Conservation (phyloP, 2,113 vertebrate species). For the Panthera uncia region DNA sequence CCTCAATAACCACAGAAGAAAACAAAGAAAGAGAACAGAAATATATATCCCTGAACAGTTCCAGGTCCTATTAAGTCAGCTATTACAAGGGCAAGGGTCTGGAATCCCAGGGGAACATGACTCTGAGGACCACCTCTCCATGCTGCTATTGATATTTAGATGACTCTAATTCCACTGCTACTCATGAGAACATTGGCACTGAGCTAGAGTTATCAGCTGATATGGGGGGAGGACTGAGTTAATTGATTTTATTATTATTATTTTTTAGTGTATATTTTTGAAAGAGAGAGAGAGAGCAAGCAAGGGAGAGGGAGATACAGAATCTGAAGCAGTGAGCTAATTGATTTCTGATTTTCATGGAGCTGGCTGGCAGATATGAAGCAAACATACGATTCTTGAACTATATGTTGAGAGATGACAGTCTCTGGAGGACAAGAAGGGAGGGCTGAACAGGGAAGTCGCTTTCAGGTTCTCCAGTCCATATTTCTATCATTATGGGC, state of each 20-base stretch:
- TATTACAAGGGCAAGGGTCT: neutral
- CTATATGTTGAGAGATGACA: neutral
- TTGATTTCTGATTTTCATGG: constrained; percentile 27
- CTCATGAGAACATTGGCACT: neutral
- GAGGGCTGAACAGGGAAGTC: neutral
- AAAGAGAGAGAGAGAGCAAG: too few relatives aligned
- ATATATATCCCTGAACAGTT: neutral
- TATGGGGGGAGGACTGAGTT: neutral
- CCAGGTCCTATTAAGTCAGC: neutral
- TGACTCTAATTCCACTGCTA: neutral
- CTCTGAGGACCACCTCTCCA: neutral
- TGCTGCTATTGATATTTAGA: neutral
- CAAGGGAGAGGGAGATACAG: too few relatives aligned
- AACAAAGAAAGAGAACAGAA: neutral
- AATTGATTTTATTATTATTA: neutral
- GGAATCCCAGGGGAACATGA: neutral
- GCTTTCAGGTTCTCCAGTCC: neutral
- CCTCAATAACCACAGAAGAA: constrained; percentile 8
- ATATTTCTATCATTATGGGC: neutral
- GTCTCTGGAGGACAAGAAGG: neutral
- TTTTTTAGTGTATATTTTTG: too few relatives aligned
- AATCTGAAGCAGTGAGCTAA: neutral
- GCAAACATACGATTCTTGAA: neutral
- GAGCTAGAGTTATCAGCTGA: neutral
- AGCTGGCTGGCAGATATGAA: neutral